Evolutionary conservation across 2,888 invertebrate species (phyloP), one percentile per base, ranked within the genome.

Genomic region (Stictocephala bisonia): DNA sequence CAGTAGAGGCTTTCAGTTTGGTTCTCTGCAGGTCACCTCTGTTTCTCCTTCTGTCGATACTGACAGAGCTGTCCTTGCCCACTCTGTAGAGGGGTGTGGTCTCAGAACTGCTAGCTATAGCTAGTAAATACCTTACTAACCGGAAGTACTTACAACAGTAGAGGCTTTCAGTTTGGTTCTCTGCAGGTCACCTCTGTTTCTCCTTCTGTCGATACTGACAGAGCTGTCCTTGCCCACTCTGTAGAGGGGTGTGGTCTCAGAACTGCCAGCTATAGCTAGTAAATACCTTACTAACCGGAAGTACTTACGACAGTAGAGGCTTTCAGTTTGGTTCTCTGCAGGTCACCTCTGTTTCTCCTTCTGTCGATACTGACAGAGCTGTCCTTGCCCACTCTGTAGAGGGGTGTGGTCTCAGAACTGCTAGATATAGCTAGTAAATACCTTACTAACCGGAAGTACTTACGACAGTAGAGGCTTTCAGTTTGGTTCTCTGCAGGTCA

Each of bases 71-170:
- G 44, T 44, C 64, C 18, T 44, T 22, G 13, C 64, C 64, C 64
- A 44, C 40, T 11, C 64, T 22, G 24, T 64, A 64, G 1, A 64
- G 6, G 20, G 41, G n/a, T n/a, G n/a, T n/a, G n/a, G n/a, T n/a
- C n/a, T n/a, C n/a, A n/a, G n/a, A n/a, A n/a, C n/a, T n/a, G n/a
- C n/a, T n/a, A n/a, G n/a, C n/a, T n/a, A n/a, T n/a, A n/a, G n/a
- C n/a, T n/a, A n/a, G n/a, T n/a, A n/a, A n/a, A n/a, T n/a, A n/a
- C n/a, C n/a, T n/a, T n/a, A n/a, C n/a, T n/a, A n/a, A n/a, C n/a
- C n/a, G n/a, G n/a, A n/a, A n/a, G n/a, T n/a, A 31, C 64, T 64
- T 27, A 64, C 64, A 1, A 64, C 64, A 44, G 64, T 64, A 18
- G 64, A 64, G 9, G 26, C 64, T 26, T 26, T 44, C 7, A 64